Percentiles rank a stretch among this genome's conserved stretches.
Evolutionary conservation across 2,797 vertebrate genomes (phyloP).

Genomic region (Sphenodon punctatus): DNA sequence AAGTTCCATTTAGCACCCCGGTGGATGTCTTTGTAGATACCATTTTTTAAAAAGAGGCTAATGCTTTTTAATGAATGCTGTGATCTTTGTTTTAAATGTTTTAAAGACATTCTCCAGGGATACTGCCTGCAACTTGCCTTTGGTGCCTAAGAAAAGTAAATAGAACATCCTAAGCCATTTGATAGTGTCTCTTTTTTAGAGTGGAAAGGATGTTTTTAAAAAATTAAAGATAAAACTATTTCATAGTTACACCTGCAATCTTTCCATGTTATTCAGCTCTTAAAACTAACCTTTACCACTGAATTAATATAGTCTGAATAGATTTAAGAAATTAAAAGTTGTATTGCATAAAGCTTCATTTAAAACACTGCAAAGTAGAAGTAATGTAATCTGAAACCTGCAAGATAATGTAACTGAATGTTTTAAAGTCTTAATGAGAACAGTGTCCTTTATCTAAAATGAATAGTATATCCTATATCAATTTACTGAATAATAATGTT

Average conservation of each 20-base stretch:
- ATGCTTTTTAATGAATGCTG: neutral
- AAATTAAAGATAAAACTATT: conserved; percentile 3
- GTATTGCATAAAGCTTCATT: conserved; percentile 60
- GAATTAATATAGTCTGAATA: conserved; percentile 58
- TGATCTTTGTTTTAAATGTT: neutral
- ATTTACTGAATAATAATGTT: conserved; percentile 68
- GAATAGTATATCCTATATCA: conserved; percentile 63
- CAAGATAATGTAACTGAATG: conserved; percentile 69
- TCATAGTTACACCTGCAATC: conserved; percentile 50
- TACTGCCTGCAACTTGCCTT: conserved; percentile 45
- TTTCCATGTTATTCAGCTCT: conserved; percentile 54
- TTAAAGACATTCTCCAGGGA: conserved; percentile 16
- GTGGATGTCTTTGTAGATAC: conserved; percentile 22
- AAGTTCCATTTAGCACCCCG: conserved; percentile 39
- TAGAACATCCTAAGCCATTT: conserved; percentile 13
- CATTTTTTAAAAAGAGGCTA: neutral
- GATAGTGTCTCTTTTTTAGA: conserved; percentile 47
- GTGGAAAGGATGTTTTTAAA: conserved; percentile 37
- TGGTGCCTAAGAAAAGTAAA: neutral
- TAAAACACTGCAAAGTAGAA: conserved; percentile 64
- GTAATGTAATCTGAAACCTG: conserved; percentile 44
- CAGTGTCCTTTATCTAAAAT: conserved; percentile 76
- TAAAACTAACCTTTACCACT: conserved; percentile 60
- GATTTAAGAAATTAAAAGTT: conserved; percentile 56
- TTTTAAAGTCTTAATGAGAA: conserved; percentile 70